phyloP scores from a whole-genome alignment of 1,140 invertebrate genomes.

The Chymomyza costata region DNA sequence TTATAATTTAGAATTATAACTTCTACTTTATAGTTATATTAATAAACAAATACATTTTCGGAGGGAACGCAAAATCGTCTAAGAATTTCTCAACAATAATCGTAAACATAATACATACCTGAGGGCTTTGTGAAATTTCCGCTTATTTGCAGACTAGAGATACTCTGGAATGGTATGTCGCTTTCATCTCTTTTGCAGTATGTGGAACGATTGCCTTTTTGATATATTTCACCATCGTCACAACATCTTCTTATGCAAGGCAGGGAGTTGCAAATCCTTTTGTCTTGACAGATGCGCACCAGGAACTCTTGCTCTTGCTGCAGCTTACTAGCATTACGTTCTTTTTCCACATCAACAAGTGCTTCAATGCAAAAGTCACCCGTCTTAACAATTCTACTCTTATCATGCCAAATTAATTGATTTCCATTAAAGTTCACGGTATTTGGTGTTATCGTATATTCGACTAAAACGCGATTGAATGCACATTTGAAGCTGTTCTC shows the following conservation, averaged over 20 bases:
- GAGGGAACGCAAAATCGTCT: no score
- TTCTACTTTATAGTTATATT: no score
- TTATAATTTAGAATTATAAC: no score
- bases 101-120: slow-evolving; percentile 39
- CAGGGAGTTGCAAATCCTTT: slow-evolving; percentile 29
- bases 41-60: no score
- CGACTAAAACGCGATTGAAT: slow-evolving; percentile 36
- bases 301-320: slow-evolving; percentile 26
- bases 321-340: neutral
- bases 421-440: slow-evolving; percentile 16
- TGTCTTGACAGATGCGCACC: slow-evolving; percentile 69
- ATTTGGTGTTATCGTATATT: slow-evolving; percentile 27
- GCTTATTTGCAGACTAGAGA: slow-evolving; percentile 35
- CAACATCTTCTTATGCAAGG: slow-evolving; percentile 76
- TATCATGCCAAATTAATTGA: slow-evolving; percentile 17
- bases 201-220: slow-evolving; percentile 40
- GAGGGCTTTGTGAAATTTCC: slow-evolving; percentile 42
- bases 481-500: slow-evolving; percentile 34
- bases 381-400: slow-evolving; percentile 4
- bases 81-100: no score
- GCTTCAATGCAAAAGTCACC: slow-evolving; percentile 46
- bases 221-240: slow-evolving; percentile 58
- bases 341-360: slow-evolving; percentile 10
- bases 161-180: slow-evolving; percentile 32
- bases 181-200: slow-evolving; percentile 31